These are phyloP conservation scores for Chrysomallon squamiferum DNA, from an alignment of 1,140 invertebrate species.

Conservation along the genomic window DNA sequence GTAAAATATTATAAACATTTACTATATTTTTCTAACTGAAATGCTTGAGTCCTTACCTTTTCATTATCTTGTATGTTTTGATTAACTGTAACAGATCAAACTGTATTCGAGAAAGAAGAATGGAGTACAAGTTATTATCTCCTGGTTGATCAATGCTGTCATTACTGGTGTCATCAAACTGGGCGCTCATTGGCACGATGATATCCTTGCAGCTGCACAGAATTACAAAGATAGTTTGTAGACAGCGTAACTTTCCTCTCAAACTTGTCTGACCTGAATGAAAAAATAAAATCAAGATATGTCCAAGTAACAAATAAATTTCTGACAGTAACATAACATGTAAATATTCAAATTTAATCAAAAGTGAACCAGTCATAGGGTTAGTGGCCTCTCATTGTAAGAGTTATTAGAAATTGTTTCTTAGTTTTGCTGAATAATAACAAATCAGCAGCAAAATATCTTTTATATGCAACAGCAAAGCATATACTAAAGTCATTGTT, in stretches of 20 bases:
- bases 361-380: neutral
- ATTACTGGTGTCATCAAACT: constrained; percentile 16
- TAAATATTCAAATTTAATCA: too few species aligned
- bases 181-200: constrained; percentile 20
- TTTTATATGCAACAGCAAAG: too few species aligned
- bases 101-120: constrained; percentile 25
- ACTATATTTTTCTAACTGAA: too few species aligned
- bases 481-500: too few species aligned
- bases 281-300: neutral
- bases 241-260: constrained; percentile 11
- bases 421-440: too few species aligned
- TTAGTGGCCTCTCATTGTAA: too few species aligned
- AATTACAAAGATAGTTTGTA: constrained; percentile 7
- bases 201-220: constrained; percentile 17
- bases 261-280: constrained; percentile 15
- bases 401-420: too few species aligned
- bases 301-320: too few species aligned
- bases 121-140: constrained; percentile 38
- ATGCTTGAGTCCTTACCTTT: too few species aligned
- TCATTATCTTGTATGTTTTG: constrained; percentile 14
- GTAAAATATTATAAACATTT: too few species aligned
- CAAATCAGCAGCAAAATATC: too few species aligned
- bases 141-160: constrained; percentile 21
- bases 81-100: constrained; percentile 28
- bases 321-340: too few species aligned